These are phyloP conservation scores for Drosophila anomalata DNA, from an alignment of 2,888 invertebrate genomes.

Conservation along the genomic window DNA sequence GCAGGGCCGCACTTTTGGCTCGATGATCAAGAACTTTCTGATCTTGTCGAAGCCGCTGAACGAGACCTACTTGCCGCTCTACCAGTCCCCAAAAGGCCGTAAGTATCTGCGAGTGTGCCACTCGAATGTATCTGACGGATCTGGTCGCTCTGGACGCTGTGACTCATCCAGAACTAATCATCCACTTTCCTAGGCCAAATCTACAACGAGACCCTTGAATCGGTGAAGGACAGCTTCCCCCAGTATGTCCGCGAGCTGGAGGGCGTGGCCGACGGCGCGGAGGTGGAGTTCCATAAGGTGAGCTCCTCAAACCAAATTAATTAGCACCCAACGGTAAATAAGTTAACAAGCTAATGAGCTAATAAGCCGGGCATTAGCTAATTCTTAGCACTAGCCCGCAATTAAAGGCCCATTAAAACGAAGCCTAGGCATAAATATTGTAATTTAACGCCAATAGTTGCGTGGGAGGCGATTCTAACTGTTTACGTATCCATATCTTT, in stretches of 20 bases:
- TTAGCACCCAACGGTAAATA: slow-evolving; percentile 47
- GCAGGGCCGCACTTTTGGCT: slow-evolving; percentile 91
- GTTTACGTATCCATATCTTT: slow-evolving; percentile 18
- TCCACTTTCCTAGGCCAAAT: slow-evolving; percentile 83
- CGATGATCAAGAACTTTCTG: slow-evolving; percentile 89
- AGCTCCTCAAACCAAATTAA: slow-evolving; percentile 54
- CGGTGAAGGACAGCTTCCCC: slow-evolving; percentile 89
- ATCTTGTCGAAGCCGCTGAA: slow-evolving; percentile 86
- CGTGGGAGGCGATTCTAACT: slow-evolving; percentile 56
- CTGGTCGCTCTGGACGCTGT: not conserved
- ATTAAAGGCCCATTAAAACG: slow-evolving; percentile 56
- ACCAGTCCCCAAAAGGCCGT: slow-evolving; percentile 89
- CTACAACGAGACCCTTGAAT: slow-evolving; percentile 90
- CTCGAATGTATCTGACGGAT: not conserved
- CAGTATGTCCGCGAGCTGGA: slow-evolving; percentile 93
- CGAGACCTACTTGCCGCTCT: slow-evolving; percentile 88
- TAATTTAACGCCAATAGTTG: slow-evolving; percentile 34
- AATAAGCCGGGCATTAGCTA: slow-evolving; percentile 11
- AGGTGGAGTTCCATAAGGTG: slow-evolving; percentile 93
- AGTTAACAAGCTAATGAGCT: slow-evolving; percentile 1
- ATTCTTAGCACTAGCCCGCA: slow-evolving; percentile 36
- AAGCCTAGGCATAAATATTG: slow-evolving; percentile 48
- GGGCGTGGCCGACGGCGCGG: slow-evolving; percentile 93
- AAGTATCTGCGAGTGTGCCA: slow-evolving; percentile 55
- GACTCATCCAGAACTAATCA: not conserved